Conservation (phyloP, 2,113 vertebrate species). For the Ahaetulla prasina region DNA sequence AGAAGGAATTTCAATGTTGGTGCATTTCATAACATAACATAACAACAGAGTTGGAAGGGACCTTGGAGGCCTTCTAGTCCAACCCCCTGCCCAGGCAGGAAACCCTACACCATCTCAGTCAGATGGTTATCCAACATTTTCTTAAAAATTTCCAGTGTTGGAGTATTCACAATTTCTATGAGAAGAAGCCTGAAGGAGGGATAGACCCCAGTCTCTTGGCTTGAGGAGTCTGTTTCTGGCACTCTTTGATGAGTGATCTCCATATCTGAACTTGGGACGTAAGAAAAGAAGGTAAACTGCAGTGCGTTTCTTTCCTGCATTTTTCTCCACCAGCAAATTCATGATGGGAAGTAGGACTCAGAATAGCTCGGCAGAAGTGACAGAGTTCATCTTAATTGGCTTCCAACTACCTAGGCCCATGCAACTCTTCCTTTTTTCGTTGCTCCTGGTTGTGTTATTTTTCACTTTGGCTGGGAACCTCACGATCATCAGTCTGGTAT, state of each 20-base stretch:
- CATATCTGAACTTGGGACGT: neutral
- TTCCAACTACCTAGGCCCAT: neutral
- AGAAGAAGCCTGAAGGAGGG: neutral
- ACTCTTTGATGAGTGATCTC: neutral
- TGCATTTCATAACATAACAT: too few relatives aligned
- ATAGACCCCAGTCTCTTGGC: rapidly evolving
- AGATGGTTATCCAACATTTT: too few relatives aligned
- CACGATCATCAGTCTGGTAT: constrained; percentile 24
- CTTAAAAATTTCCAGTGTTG: too few relatives aligned
- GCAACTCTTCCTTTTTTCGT: constrained; percentile 18
- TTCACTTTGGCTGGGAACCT: constrained; percentile 44
- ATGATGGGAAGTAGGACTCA: neutral
- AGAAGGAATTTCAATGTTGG: too few relatives aligned
- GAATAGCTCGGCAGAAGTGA: neutral
- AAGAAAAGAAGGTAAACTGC: neutral
- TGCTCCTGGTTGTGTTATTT: constrained; percentile 34
- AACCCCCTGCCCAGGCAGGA: too few relatives aligned
- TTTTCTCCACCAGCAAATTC: neutral
- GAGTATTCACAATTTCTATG: neutral
- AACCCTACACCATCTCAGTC: too few relatives aligned
- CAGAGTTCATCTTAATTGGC: constrained; percentile 43
- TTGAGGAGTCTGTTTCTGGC: neutral
- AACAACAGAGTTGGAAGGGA: too few relatives aligned
- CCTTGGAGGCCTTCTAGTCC: too few relatives aligned
- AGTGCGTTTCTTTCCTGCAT: neutral